Percentiles rank a stretch among this genome's conserved stretches.
These are phyloP conservation scores for Thalassaphorura encarpata DNA, from an alignment of 1,140 invertebrate genomes.

Conservation along the genomic window DNA sequence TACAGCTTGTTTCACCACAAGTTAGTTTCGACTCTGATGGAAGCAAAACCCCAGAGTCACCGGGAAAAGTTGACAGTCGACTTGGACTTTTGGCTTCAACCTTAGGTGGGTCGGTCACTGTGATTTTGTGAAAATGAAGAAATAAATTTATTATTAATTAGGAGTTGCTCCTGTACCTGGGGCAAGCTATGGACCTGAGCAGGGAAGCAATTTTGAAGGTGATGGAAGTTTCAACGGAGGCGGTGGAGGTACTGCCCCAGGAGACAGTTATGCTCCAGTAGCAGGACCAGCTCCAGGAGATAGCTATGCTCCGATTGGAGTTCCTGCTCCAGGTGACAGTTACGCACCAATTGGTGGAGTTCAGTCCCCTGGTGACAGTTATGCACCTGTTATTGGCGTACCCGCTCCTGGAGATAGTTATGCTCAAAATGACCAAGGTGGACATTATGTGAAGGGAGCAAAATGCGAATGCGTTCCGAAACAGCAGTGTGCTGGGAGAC, in stretches of 20 bases:
- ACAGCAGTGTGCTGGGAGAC: neutral
- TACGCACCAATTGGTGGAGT: neutral
- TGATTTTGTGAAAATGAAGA: neutral
- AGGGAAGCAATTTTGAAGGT: neutral
- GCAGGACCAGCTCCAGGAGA: too few species aligned
- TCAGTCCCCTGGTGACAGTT: neutral
- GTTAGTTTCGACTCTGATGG: neutral
- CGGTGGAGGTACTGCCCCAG: neutral
- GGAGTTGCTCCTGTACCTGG: conserved; percentile 14
- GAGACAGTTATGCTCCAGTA: neutral
- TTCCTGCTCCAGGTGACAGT: neutral
- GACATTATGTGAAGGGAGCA: neutral
- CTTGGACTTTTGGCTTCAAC: conserved; percentile 8
- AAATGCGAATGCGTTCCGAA: neutral
- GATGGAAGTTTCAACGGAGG: neutral
- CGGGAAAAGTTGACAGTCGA: neutral
- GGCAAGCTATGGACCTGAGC: neutral
- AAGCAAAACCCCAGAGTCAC: neutral
- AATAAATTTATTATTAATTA: neutral
- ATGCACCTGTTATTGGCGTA: neutral
- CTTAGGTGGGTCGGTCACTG: neutral
- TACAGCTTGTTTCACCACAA: neutral
- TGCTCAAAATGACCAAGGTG: neutral
- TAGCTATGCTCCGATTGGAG: neutral
- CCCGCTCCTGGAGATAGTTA: neutral